These are phyloP conservation scores for Scopus umbretta DNA, from an alignment of 2,113 vertebrate genomes.

Conservation along the genomic window DNA sequence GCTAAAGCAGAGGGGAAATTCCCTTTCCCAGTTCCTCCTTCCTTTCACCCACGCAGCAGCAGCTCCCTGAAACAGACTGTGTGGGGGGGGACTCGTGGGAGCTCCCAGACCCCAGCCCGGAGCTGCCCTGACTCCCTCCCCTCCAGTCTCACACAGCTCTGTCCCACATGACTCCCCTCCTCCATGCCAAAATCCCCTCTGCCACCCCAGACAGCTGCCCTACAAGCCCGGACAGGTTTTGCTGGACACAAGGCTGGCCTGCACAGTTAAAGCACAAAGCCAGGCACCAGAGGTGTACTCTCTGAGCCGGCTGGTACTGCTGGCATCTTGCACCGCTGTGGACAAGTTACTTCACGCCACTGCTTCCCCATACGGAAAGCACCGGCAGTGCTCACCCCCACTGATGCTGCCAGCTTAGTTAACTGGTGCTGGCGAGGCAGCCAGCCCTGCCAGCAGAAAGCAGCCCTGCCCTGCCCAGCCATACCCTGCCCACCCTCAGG, in stretches of 20 bases:
- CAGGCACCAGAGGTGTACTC: too few species aligned
- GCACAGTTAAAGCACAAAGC: neutral
- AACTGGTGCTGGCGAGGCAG: neutral
- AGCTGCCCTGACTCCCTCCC: neutral
- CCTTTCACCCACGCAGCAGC: rapidly evolving
- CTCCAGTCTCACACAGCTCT: rapidly evolving
- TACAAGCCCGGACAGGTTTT: neutral
- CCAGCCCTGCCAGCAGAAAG: neutral
- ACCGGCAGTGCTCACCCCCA: rapidly evolving
- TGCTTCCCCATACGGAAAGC: neutral
- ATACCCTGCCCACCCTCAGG: too few species aligned
- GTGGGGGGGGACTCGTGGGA: rapidly evolving
- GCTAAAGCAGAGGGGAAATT: neutral
- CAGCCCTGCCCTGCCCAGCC: neutral
- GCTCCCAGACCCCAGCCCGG: neutral
- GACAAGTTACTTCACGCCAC: neutral
- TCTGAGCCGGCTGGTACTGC: neutral
- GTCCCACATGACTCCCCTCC: neutral
- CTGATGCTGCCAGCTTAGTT: neutral
- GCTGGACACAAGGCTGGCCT: neutral
- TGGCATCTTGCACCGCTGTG: neutral
- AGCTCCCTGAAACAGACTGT: neutral
- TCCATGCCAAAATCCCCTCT: neutral
- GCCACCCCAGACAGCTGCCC: neutral
- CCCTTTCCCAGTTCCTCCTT: neutral